Evolutionary conservation across 2,888 invertebrate genomes (phyloP).

Genomic region (Antheraea assamensis): DNA sequence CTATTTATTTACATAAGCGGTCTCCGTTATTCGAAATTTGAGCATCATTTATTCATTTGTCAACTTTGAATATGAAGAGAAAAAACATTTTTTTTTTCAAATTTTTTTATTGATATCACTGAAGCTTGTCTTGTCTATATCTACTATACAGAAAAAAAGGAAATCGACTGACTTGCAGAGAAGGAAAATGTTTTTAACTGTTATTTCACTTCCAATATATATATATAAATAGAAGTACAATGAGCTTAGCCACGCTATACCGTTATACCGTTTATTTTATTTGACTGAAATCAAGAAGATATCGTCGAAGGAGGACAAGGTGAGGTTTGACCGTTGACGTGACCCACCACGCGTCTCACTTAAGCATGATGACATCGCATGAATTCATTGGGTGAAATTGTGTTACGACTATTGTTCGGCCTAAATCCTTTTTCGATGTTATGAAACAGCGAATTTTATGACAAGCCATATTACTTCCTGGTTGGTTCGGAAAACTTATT

Average conservation of each 20-base stretch:
- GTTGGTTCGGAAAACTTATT: neutral
- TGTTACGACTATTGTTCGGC: slow-evolving; percentile 12
- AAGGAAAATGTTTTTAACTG: too few relatives aligned
- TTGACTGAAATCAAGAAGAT: neutral
- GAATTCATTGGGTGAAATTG: slow-evolving; percentile 16
- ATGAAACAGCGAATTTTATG: slow-evolving; percentile 8
- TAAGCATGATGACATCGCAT: slow-evolving; percentile 7
- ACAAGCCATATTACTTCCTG: neutral
- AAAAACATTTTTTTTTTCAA: too few relatives aligned
- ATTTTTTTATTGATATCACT: too few relatives aligned
- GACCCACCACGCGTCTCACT: neutral
- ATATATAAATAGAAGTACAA: neutral
- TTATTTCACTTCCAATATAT: too few relatives aligned
- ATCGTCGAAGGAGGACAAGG: neutral
- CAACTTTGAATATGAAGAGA: too few relatives aligned
- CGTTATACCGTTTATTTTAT: neutral
- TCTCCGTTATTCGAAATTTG: too few relatives aligned
- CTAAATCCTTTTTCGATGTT: slow-evolving; percentile 12
- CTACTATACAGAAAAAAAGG: too few relatives aligned
- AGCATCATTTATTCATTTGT: too few relatives aligned
- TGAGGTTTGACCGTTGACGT: slow-evolving; percentile 12
- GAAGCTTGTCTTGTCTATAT: too few relatives aligned
- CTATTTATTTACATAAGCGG: too few relatives aligned
- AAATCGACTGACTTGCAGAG: too few relatives aligned
- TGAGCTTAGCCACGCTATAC: neutral